Percentiles rank a stretch among this genome's conserved stretches.
phyloP scores from a whole-genome alignment of 1,140 invertebrate species.

The Cheumatopsyche charites region DNA sequence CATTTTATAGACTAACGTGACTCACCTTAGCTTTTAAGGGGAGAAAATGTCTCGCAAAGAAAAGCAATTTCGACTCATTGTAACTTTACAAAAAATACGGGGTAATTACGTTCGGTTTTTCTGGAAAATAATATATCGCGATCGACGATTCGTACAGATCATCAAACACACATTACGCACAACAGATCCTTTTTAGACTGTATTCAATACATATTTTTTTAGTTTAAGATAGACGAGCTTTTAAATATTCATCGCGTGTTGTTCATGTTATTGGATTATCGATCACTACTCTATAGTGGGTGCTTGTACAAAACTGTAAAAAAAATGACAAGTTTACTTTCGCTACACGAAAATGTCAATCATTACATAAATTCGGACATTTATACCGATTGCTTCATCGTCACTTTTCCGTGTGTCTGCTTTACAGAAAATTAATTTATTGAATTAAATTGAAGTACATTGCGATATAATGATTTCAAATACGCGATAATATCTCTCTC shows the following conservation, averaged over 20 bases:
- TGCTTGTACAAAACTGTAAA: not conserved
- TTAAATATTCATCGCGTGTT: not conserved
- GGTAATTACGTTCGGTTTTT: too few species aligned
- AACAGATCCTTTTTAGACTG: too few species aligned
- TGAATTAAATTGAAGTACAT: too few species aligned
- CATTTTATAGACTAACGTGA: constrained; percentile 40
- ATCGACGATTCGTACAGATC: not conserved
- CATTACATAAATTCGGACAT: constrained; percentile 21
- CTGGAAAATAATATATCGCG: not conserved
- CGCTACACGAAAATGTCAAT: constrained; percentile 28
- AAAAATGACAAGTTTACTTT: constrained; percentile 18
- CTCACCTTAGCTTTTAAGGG: constrained; percentile 34
- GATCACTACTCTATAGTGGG: not conserved
- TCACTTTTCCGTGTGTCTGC: not conserved
- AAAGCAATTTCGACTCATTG: constrained; percentile 28
- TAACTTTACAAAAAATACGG: not conserved
- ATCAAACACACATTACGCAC: not conserved
- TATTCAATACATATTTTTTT: too few species aligned
- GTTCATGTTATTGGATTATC: constrained; percentile 1
- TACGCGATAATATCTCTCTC: too few species aligned
- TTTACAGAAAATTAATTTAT: too few species aligned
- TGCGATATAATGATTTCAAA: too few species aligned
- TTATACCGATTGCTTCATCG: not conserved
- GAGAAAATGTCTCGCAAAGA: constrained; percentile 28
- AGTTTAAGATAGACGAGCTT: too few species aligned